Evolutionary conservation across 1,140 invertebrate species (phyloP).

Genomic region (Maniola jurtina): DNA sequence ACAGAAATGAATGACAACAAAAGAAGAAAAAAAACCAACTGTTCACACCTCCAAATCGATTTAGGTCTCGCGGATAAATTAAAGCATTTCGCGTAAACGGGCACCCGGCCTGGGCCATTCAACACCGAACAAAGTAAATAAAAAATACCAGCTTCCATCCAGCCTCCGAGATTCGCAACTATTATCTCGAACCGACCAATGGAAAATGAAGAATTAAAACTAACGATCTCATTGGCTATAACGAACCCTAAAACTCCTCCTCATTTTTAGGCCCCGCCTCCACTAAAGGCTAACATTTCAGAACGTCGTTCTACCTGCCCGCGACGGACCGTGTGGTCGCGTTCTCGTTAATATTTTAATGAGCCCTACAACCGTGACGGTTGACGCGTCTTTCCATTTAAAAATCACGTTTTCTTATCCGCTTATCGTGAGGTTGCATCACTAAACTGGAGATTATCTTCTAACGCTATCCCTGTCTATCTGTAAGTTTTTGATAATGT

Average conservation of each 20-base stretch:
- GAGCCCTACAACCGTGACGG: slow-evolving; percentile 33
- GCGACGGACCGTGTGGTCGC: slow-evolving; percentile 34
- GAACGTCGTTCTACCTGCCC: slow-evolving; percentile 45
- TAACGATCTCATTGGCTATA: slow-evolving; percentile 46
- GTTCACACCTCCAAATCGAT: slow-evolving; percentile 63
- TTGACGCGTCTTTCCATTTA: slow-evolving; percentile 40
- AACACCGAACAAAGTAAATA: slow-evolving; percentile 49
- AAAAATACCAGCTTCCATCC: slow-evolving; percentile 53
- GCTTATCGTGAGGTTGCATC: slow-evolving; percentile 50
- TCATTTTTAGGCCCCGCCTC: slow-evolving; percentile 39
- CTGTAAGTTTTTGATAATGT: slow-evolving; percentile 20
- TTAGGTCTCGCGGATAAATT: slow-evolving; percentile 65
- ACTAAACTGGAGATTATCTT: slow-evolving; percentile 19
- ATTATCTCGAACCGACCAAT: slow-evolving; percentile 71
- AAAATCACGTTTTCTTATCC: slow-evolving; percentile 51
- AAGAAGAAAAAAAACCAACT: slow-evolving; percentile 25
- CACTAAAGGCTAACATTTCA: slow-evolving; percentile 41
- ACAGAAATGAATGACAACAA: slow-evolving; percentile 18
- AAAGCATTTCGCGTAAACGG: slow-evolving; percentile 52
- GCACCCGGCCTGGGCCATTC: slow-evolving; percentile 48
- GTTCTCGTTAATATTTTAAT: slow-evolving; percentile 34
- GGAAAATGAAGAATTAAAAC: slow-evolving; percentile 39
- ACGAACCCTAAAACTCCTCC: slow-evolving; percentile 38
- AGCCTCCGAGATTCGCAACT: slow-evolving; percentile 74
- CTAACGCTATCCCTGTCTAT: slow-evolving; percentile 45